phyloP scores from a whole-genome alignment of 2,113 vertebrate species.

The Acanthisitta chloris region DNA sequence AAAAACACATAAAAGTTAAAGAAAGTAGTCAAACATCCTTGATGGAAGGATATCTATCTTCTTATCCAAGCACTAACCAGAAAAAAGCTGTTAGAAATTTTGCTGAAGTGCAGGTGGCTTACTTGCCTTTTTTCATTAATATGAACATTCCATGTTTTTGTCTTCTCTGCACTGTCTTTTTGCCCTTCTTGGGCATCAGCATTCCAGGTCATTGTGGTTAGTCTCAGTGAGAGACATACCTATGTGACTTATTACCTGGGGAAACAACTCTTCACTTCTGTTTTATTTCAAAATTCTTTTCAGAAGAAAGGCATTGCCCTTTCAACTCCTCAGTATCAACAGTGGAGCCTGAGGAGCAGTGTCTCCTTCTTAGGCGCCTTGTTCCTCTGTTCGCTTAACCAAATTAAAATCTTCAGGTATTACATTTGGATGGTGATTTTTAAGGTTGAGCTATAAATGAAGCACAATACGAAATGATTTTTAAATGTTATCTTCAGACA shows the following conservation, averaged over 20 bases:
- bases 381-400: not conserved
- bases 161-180: not conserved
- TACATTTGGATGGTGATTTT: not conserved
- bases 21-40: not conserved
- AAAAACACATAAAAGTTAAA: not conserved
- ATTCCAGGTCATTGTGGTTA: not conserved
- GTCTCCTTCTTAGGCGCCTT: not conserved
- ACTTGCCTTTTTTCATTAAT: not conserved
- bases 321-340: not conserved
- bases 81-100: not conserved
- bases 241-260: not conserved
- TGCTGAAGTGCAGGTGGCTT: not conserved
- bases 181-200: not conserved
- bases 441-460: not conserved
- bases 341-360: not conserved
- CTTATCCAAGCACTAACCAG: not conserved
- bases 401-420: not conserved
- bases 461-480: not conserved
- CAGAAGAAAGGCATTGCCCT: not conserved
- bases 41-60: not conserved
- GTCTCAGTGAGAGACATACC: not conserved
- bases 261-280: not conserved
- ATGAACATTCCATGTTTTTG: not conserved
- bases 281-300: not conserved
- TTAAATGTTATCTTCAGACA: not conserved